Evolutionary conservation across 2,797 vertebrate genomes (phyloP).

Genomic region (Cottoperca gobio): DNA sequence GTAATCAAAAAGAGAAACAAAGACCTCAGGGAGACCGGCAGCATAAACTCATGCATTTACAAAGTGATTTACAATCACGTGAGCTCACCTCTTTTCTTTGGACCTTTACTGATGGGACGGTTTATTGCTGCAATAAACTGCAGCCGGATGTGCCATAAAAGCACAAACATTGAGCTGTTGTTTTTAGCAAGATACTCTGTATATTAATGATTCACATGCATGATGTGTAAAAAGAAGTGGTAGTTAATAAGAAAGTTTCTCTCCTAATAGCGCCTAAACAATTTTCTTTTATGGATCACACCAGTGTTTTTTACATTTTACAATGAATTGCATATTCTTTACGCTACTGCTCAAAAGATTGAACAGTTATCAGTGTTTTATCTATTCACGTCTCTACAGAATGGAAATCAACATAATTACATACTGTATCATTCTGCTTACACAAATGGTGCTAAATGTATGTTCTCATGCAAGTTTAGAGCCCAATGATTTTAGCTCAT

Average conservation of each 20-base stretch:
- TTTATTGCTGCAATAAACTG: slow-evolving; percentile 10
- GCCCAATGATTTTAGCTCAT: too few relatives aligned
- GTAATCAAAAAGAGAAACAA: not conserved
- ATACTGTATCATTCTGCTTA: too few relatives aligned
- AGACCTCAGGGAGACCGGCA: not conserved
- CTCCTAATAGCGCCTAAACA: not conserved
- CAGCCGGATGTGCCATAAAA: slow-evolving; percentile 6
- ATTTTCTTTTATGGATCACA: not conserved
- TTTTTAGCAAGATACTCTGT: not conserved
- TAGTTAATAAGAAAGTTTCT: not conserved
- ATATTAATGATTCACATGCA: not conserved
- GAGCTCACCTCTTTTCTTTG: not conserved
- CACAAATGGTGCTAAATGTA: too few relatives aligned
- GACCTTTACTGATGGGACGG: not conserved
- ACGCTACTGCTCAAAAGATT: too few relatives aligned
- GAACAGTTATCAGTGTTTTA: too few relatives aligned
- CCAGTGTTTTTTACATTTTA: not conserved
- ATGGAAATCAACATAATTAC: not conserved
- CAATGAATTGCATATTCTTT: too few relatives aligned
- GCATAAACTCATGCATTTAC: not conserved
- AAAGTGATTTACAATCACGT: not conserved
- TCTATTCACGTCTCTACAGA: not conserved
- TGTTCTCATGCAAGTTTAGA: too few relatives aligned
- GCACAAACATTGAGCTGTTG: not conserved
- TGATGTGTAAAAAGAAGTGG: not conserved